Evolutionary conservation across 2,888 invertebrate genomes (phyloP).

Genomic region (Achlya flavicornis): DNA sequence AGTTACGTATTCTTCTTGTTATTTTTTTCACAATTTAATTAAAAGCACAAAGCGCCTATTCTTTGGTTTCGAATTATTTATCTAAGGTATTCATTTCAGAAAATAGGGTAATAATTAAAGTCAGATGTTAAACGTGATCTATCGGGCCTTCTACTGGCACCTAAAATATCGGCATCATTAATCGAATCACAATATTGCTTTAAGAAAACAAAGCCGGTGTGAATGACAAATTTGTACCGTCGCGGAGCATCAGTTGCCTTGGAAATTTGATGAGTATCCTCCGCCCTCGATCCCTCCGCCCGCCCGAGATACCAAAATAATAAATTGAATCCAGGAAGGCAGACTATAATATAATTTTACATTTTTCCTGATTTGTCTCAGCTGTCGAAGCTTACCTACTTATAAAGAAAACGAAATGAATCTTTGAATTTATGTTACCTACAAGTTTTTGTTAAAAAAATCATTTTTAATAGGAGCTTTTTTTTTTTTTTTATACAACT

Average conservation of each 20-base stretch:
- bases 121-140: slow-evolving; percentile 58
- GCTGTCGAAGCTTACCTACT: slow-evolving; percentile 20
- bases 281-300: slow-evolving; percentile 20
- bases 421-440: too few species aligned
- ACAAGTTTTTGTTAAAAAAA: too few species aligned
- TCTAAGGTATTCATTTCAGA: not conserved
- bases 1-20: too few species aligned
- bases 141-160: slow-evolving; percentile 66
- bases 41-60: not conserved
- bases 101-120: slow-evolving; percentile 44
- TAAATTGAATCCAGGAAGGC: slow-evolving; percentile 46
- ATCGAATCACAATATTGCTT: slow-evolving; percentile 76
- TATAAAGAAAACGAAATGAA: slow-evolving; percentile 28
- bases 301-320: slow-evolving; percentile 45
- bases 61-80: not conserved
- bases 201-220: slow-evolving; percentile 69
- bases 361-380: slow-evolving; percentile 46
- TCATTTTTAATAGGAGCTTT: too few species aligned
- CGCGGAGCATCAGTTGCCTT: slow-evolving; percentile 63
- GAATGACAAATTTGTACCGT: slow-evolving; percentile 72
- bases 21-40: not conserved
- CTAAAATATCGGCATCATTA: slow-evolving; percentile 74
- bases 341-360: slow-evolving; percentile 38
- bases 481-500: too few species aligned
- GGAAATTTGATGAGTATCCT: slow-evolving; percentile 52